Evolutionary conservation across 2,113 vertebrate species (phyloP), one percentile per base, ranked within the genome.

Genomic region (Brachyistius frenatus): DNA sequence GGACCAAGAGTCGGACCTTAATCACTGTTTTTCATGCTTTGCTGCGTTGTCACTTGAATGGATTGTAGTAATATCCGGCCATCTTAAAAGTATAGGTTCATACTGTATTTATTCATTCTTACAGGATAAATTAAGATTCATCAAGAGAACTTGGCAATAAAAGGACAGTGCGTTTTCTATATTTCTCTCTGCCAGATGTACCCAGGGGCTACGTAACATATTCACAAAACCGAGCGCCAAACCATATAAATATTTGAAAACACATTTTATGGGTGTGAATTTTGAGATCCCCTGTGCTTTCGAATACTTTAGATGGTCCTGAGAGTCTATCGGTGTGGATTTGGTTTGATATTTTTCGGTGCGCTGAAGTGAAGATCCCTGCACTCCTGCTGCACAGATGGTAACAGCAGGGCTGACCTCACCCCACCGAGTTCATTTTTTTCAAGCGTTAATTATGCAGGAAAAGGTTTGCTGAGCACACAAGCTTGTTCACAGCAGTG

Each of bases 201-300:
- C 52, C 73, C 61, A 23, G 71, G 33, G 41, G 67, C 75, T 65
- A 23, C 1, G 67, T 56, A 36, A 61, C 69, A 77, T 54, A 67
- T 68, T 66, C 56, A 73, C 76, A 68, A 69, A 74, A 56, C 46
- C 1, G 2, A 63, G 58, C 14, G 0, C 57, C 15, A 57, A 64
- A 70, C 60, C 65, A 32, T 37, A 76, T 83, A 70, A 76, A 89
- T 86, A 80, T 79, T 86, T 82, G n/a, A 91, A 80, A 82, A 47
- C 31, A 39, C 64, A 50, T 71, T 77, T 83, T 73, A 67, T 72
- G 32, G 56, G 52, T 78, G 41, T 68, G 66, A 64, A 70, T 75
- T 54, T 41, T 46, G 39, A 64, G 23, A 33, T 72, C 44, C 36
- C 35, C 47, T 55, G 71, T 47, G 69, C 76, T 58, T 73, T 54